Conservation (phyloP, 1,140 invertebrate species). For the Temnothorax longispinosus region DNA sequence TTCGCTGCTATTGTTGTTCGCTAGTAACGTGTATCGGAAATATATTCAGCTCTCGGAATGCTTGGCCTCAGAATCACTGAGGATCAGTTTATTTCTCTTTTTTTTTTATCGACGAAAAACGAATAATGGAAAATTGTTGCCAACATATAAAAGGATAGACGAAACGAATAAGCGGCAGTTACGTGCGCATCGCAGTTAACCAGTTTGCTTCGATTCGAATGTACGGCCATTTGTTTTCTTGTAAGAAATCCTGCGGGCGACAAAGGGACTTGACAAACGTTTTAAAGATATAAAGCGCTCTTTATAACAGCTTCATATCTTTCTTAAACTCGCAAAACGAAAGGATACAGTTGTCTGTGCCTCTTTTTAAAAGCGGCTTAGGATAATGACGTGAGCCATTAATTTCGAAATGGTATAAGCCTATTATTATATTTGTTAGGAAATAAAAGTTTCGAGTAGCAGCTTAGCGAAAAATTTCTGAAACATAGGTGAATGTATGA, state of each 20-base stretch:
- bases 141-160: conserved; percentile 15
- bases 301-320: conserved; percentile 35
- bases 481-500: background rate
- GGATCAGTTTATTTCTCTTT: background rate
- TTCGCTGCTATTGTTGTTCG: conserved; percentile 10
- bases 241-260: conserved; percentile 34
- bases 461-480: background rate
- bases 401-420: background rate
- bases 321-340: conserved; percentile 1
- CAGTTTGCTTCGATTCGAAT: conserved; percentile 34
- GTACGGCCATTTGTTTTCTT: conserved; percentile 28
- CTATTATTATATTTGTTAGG: background rate
- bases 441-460: background rate
- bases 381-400: background rate
- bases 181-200: conserved; percentile 13
- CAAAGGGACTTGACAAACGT: conserved; percentile 13
- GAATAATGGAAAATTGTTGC: conserved; percentile 24
- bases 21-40: background rate
- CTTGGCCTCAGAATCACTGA: conserved; percentile 4
- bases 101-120: conserved; percentile 25
- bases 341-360: background rate
- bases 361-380: background rate
- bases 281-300: conserved; percentile 42
- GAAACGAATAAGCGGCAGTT: background rate
- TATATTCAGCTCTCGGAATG: conserved; percentile 34